Percentiles rank a stretch among this genome's conserved stretches.
These are phyloP conservation scores for Tolypeutes matacus DNA, from an alignment of 2,797 vertebrate species.

Conservation along the genomic window DNA sequence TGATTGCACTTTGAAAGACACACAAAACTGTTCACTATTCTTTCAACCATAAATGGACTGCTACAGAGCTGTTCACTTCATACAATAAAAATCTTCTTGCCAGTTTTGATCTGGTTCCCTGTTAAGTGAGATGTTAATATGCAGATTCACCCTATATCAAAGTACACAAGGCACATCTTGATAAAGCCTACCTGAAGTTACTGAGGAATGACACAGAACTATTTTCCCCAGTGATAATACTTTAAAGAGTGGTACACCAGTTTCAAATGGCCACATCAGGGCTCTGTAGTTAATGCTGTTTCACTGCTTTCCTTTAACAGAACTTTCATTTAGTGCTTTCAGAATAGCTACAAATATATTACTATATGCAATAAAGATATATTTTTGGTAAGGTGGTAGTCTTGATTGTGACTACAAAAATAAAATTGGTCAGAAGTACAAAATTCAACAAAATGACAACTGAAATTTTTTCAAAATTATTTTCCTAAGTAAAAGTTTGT, in stretches of 20 bases:
- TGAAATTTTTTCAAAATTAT: conserved; percentile 48
- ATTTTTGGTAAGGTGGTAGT: not conserved
- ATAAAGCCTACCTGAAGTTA: not conserved
- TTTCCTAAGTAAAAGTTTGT: conserved; percentile 39
- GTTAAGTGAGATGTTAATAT: not conserved
- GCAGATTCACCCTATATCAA: not conserved
- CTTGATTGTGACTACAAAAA: not conserved
- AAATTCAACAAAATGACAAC: conserved; percentile 16
- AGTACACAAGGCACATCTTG: not conserved
- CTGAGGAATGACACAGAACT: not conserved
- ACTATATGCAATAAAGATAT: too few relatives aligned
- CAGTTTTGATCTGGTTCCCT: not conserved
- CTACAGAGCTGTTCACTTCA: not conserved
- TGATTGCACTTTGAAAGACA: not conserved
- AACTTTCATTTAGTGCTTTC: not conserved
- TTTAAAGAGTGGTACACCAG: not conserved
- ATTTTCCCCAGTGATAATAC: not conserved
- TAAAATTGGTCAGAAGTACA: not conserved
- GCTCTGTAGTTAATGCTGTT: not conserved
- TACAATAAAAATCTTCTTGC: not conserved
- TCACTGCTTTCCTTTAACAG: not conserved
- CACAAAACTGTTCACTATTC: not conserved
- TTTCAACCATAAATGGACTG: not conserved
- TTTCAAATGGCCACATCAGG: not conserved
- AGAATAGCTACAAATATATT: not conserved